A percentile compares a stretch with the other conserved stretches of the same genome.
Evolutionary conservation across 2,888 invertebrate species (phyloP).

Genomic region (Pediacus dermestoides): DNA sequence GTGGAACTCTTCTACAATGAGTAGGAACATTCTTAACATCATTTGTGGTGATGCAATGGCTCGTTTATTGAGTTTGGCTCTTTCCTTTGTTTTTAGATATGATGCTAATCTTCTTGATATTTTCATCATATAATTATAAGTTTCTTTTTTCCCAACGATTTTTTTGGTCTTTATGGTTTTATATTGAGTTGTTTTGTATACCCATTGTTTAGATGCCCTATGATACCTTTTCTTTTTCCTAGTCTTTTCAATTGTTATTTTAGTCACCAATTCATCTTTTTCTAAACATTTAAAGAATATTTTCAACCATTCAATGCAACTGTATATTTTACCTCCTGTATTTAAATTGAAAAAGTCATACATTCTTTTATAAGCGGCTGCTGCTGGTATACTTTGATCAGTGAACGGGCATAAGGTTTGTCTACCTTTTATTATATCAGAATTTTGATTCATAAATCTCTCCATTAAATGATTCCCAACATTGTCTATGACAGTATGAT

Average conservation of each 20-base stretch:
- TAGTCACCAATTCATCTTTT: too few relatives aligned
- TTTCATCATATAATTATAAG: too few relatives aligned
- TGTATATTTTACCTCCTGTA: constrained; percentile 4
- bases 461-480: too few relatives aligned
- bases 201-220: too few relatives aligned
- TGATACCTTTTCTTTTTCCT: too few relatives aligned
- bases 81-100: constrained; percentile 29
- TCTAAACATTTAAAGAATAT: too few relatives aligned
- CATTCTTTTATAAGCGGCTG: constrained; percentile 26
- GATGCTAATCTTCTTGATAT: constrained; percentile 17
- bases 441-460: too few relatives aligned
- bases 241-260: too few relatives aligned
- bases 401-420: constrained; percentile 26
- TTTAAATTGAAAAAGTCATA: constrained; percentile 21
- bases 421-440: constrained; percentile 26
- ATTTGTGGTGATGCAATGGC: constrained; percentile 28
- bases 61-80: constrained; percentile 26
- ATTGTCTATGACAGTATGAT: constrained; percentile 11
- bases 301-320: too few relatives aligned
- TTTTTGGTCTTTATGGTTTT: too few relatives aligned
- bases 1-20: constrained; percentile 29
- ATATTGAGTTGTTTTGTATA: too few relatives aligned
- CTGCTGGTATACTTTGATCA: constrained; percentile 21
- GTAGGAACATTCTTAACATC: constrained; percentile 26
- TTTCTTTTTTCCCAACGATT: too few relatives aligned